Evolutionary conservation across 2,888 invertebrate genomes (phyloP), one percentile per base, ranked within the genome.

Genomic region (Acanthosoma haemorrhoidale): DNA sequence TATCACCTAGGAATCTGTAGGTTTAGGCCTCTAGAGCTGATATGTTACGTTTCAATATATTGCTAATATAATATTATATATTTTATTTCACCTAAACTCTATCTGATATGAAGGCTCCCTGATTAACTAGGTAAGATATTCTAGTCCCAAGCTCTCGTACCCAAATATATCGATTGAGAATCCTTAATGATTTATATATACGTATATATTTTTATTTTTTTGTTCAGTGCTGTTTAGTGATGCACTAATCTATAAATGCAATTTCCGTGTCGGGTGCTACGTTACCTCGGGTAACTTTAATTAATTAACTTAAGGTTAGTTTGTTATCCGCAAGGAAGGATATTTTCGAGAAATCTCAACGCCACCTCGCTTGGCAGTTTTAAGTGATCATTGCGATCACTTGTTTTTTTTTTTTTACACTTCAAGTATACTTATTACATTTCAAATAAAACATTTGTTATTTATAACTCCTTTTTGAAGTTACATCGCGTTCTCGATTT

Each of bases 111-210:
- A 16, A 43, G 29, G 15, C 32, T 60, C 60, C 60, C 60, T 60
- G 60, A 60, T 60, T 16, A 25, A 31, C 13, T 31, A 15, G 29
- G 4, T 57, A 21, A 21, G 15, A n/a, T 41, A 29, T 13, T 25
- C 25, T 64, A 64, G 64, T 64, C 64, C 64, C 64, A 41, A 64
- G 64, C 64, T 64, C 64, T 64, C 31, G 39, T 39, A 39, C 64
- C 31, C 29, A 31, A 39, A 38, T 38, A 21, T n/a, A 13, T 61
- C 38, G 36, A 36, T 15, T 16, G 13, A 61, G 61, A 21, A 36
- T 36, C 18, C 29, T 8, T 16, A 36, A 36, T 36, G 6, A 9
- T 36, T 36, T 5, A 15, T 41, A 15, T 41, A 8, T 41, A 15
- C 5, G 13, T 41, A 8, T 41, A n/a, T 15, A 41, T 5, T 15